Evolutionary conservation across 2,113 vertebrate species (phyloP).

Genomic region (Brachyistius frenatus): DNA sequence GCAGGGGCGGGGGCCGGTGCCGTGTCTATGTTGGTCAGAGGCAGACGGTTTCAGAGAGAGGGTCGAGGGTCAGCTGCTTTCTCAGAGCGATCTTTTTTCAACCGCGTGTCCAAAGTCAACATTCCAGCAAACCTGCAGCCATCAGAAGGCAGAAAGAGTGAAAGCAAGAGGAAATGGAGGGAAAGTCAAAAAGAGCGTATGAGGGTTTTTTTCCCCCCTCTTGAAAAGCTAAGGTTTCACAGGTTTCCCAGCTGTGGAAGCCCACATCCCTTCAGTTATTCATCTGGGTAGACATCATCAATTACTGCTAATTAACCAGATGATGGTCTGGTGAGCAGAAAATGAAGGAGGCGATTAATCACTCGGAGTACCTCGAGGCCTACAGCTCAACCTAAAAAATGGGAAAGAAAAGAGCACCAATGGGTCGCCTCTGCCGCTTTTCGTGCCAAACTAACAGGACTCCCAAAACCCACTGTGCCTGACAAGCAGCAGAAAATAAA

Average conservation of each 20-base stretch:
- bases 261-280: constrained; percentile 60
- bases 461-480: constrained; percentile 24
- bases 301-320: constrained; percentile 81
- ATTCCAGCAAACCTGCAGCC: constrained; percentile 71
- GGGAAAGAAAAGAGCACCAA: constrained; percentile 12
- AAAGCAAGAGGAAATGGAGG: constrained; percentile 55
- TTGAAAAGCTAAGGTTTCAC: constrained; percentile 66
- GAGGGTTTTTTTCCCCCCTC: background rate
- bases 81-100: constrained; percentile 77
- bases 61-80: constrained; percentile 62
- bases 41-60: constrained; percentile 39
- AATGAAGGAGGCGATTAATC: constrained; percentile 76
- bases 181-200: constrained; percentile 50
- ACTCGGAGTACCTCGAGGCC: constrained; percentile 50
- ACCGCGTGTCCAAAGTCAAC: constrained; percentile 78
- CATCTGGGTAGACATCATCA: constrained; percentile 75
- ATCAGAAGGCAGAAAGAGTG: constrained; percentile 31
- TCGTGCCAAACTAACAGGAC: constrained; percentile 14
- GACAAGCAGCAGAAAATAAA: constrained; percentile 3
- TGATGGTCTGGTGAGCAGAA: constrained; percentile 84
- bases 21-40: constrained; percentile 36
- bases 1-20: constrained; percentile 35
- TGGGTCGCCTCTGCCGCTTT: background rate
- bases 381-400: constrained; percentile 11
- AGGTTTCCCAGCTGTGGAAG: constrained; percentile 54